Conservation (phyloP, 2,888 invertebrate species). For the Pyrochroa serraticornis region DNA sequence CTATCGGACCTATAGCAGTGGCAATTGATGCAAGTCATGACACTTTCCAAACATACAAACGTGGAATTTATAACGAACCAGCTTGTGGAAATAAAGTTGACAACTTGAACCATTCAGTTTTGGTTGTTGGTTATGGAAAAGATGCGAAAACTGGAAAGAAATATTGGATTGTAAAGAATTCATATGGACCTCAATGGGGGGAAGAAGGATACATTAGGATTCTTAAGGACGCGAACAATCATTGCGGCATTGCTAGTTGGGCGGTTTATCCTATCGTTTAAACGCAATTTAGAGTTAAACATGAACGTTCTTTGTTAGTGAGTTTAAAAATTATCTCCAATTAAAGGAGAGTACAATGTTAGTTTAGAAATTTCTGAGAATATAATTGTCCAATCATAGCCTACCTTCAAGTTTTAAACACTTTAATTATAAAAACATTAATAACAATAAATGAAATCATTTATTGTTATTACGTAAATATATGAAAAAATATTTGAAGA, state of each 20-base stretch:
- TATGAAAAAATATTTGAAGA: no score
- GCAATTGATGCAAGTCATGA: slow-evolving; percentile 88
- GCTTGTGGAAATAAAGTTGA: slow-evolving; percentile 67
- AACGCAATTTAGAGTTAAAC: not conserved
- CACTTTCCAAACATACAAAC: slow-evolving; percentile 84
- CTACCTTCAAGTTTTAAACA: no score
- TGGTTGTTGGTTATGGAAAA: slow-evolving; percentile 81
- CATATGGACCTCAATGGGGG: slow-evolving; percentile 62
- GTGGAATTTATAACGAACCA: slow-evolving; percentile 81
- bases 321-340: no score
- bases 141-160: slow-evolving; percentile 66
- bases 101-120: slow-evolving; percentile 82
- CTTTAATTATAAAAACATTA: no score
- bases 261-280: slow-evolving; percentile 86
- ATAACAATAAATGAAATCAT: no score
- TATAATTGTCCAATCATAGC: no score
- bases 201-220: slow-evolving; percentile 52
- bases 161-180: slow-evolving; percentile 75
- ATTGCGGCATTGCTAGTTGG: slow-evolving; percentile 82
- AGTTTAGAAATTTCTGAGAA: no score
- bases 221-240: slow-evolving; percentile 63
- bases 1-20: slow-evolving; percentile 83
- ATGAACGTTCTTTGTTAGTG: no score
- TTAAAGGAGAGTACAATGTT: no score
- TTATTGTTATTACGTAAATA: no score